These are phyloP conservation scores for Apteryx owenii DNA, from an alignment of 2,113 vertebrate genomes.

Conservation along the genomic window DNA sequence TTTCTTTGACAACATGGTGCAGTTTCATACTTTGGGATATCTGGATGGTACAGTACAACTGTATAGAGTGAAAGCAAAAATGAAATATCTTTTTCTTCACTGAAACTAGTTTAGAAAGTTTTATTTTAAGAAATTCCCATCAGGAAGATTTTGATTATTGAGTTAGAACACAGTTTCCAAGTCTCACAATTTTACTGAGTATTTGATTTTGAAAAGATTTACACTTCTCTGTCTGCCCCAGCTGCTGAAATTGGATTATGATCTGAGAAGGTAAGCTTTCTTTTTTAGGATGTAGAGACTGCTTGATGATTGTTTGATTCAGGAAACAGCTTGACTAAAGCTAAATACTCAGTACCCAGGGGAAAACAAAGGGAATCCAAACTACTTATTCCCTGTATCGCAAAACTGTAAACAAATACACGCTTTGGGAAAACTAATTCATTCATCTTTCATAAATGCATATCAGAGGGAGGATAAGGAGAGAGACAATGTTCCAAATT, in stretches of 20 bases:
- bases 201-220: conserved; percentile 23
- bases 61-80: background rate
- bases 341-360: background rate
- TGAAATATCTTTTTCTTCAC: background rate
- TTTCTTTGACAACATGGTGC: background rate
- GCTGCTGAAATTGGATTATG: conserved; percentile 3
- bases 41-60: background rate
- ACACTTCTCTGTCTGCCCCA: background rate
- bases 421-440: background rate
- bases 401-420: background rate
- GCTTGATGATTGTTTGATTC: background rate
- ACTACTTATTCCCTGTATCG: background rate
- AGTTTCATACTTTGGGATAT: background rate
- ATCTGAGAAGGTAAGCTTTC: background rate
- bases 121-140: background rate
- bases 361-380: background rate
- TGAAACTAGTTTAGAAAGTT: background rate
- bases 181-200: background rate
- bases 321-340: background rate
- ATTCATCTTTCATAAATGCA: background rate
- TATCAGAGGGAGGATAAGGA: background rate
- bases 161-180: background rate
- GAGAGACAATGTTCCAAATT: background rate
- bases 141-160: background rate
- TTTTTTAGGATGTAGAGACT: background rate